Base-by-base conservation (phyloP, 2,113 vertebrate species). In the Rhea americana region DNA sequence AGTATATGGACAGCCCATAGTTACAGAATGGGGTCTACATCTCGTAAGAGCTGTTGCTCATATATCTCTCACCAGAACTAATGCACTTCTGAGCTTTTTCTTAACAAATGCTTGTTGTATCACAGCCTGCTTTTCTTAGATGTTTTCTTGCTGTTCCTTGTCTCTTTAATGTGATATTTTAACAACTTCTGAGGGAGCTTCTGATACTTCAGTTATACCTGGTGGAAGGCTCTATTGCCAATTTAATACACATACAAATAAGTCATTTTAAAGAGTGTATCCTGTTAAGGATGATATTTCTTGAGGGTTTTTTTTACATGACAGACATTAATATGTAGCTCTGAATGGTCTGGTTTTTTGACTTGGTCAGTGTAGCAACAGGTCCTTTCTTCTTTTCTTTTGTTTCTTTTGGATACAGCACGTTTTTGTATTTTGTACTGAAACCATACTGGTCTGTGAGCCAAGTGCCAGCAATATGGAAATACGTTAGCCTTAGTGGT, bases 21-120 rank as follows among this genome's bases (percentile, higher is more conserved):
- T 99, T 99, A 99, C 98, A 99, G 99, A 98, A 99, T 99, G 98
- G 99, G 99, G 90, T 99, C 99, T 87, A 98, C 99, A 97, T 98
- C 99, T 96, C 99, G 99, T 98, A 99, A 99, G 98, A 99, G 99
- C 98, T 99, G 99, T 98, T 99, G 98, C 98, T 99, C 98, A 95
- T 99, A 98, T 98, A 99, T 99, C 98, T 99, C 99, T 97, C 99
- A 99, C 98, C 99, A 99, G 98, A 99, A 99, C 98, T 99, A 98
- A 98, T 96, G 97, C 98, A 97, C 98, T 97, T 96, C 97, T 97
- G 97, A 97, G 97, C 97, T 98, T 98, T 96, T 98, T 98, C 98
- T 98, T 98, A 98, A 98, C 97, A 95, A 97, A 97, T 97, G 98
- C 98, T 98, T 98, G 97, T 97, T 98, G 97, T 98, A 98, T 98